Conservation (phyloP, 2,113 vertebrate genomes). For the Arvicanthis niloticus region DNA sequence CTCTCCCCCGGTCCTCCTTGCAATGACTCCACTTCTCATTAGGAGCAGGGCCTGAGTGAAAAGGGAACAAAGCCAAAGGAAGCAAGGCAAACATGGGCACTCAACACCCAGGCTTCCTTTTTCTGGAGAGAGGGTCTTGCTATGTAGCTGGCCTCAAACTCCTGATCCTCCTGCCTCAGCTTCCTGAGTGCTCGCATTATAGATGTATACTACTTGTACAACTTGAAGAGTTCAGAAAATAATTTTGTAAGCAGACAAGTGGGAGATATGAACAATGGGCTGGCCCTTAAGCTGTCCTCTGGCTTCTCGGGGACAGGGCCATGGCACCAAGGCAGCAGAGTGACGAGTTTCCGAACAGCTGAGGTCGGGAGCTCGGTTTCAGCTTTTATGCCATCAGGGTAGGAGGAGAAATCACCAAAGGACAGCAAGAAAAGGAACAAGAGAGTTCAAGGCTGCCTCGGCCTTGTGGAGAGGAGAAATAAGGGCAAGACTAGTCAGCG, state of each 20-base stretch:
- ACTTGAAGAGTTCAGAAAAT: not conserved
- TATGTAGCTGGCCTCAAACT: not conserved
- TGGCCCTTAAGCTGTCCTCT: no score
- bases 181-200: not conserved
- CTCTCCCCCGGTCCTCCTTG: not conserved
- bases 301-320: not conserved
- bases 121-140: not conserved
- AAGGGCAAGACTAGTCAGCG: not conserved
- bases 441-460: not conserved
- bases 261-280: not conserved
- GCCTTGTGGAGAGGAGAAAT: not conserved
- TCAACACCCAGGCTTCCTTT: not conserved
- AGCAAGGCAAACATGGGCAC: not conserved
- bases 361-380: slow-evolving; percentile 4
- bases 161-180: not conserved
- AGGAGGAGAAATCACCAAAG: not conserved
- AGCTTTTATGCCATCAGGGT: not conserved
- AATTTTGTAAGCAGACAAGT: not conserved
- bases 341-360: not conserved
- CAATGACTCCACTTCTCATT: not conserved
- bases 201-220: not conserved
- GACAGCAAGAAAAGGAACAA: not conserved
- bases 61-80: not conserved
- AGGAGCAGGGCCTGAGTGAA: not conserved
- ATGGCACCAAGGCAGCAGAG: not conserved